phyloP scores from a whole-genome alignment of 2,797 vertebrate species.

The Eurystomus glaucurus region DNA sequence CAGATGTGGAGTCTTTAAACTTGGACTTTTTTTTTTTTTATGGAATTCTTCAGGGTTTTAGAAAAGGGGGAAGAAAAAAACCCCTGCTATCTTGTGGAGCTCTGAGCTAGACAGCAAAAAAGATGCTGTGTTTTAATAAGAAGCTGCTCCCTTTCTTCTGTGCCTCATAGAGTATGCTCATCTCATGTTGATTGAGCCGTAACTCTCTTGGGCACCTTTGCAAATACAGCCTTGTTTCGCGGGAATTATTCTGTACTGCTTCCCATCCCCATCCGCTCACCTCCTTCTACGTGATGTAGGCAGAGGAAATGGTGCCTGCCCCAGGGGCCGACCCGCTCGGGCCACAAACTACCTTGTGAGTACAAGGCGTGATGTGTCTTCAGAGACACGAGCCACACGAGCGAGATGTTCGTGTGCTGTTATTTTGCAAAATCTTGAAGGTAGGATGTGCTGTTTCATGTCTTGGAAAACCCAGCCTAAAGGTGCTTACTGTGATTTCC shows the following conservation, averaged over 20 bases:
- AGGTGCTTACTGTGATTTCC: not conserved
- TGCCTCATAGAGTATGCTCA: not conserved
- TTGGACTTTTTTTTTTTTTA: constrained; percentile 31
- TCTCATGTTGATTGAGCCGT: not conserved
- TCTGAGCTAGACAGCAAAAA: constrained; percentile 5
- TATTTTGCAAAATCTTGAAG: not conserved
- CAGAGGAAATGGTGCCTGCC: not conserved
- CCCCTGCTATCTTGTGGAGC: not conserved
- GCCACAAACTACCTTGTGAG: not conserved
- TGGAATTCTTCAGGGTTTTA: constrained; percentile 54
- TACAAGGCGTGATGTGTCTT: rapidly evolving
- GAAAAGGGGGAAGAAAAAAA: not conserved
- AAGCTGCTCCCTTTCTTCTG: constrained; percentile 54
- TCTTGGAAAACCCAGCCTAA: not conserved
- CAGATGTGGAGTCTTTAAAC: constrained; percentile 60
- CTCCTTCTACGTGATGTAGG: not conserved
- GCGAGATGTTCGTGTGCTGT: rapidly evolving
- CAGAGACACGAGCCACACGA: rapidly evolving
- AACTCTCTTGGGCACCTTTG: constrained; percentile 35
- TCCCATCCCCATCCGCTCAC: not conserved
- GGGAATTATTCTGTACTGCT: not conserved
- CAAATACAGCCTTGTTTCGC: not conserved
- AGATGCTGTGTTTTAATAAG: constrained; percentile 34
- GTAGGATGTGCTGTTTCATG: not conserved
- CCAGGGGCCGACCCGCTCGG: not conserved